Percentiles rank a stretch among this genome's conserved stretches.
phyloP scores from a whole-genome alignment of 2,888 invertebrate species.

The Hemicrepidius hirtus region DNA sequence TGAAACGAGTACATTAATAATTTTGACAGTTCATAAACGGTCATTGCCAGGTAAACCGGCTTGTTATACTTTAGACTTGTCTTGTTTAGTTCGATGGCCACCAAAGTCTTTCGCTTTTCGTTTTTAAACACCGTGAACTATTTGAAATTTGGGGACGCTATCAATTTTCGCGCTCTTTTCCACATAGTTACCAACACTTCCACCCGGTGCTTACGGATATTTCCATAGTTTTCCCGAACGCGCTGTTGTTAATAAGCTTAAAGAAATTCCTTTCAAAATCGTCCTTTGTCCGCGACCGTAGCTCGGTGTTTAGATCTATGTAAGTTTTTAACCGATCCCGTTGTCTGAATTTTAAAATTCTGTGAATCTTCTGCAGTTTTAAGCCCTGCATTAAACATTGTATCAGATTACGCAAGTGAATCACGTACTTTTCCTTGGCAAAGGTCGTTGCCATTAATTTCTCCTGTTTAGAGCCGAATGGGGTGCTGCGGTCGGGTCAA shows the following conservation, averaged over 20 bases:
- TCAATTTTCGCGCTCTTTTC: no score
- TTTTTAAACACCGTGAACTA: no score
- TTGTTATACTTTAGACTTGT: conserved; percentile 52
- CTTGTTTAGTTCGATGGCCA: conserved; percentile 47
- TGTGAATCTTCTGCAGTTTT: conserved; percentile 60
- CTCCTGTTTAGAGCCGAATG: conserved; percentile 46
- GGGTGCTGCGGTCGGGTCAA: conserved; percentile 55
- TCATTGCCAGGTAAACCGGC: conserved; percentile 56
- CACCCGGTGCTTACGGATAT: conserved; percentile 66
- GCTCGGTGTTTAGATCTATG: conserved; percentile 57
- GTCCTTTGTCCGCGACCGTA: no score
- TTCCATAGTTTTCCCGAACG: no score
- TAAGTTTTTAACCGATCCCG: conserved; percentile 31
- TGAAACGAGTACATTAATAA: conserved; percentile 54
- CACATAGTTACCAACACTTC: conserved; percentile 62
- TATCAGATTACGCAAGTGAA: no score
- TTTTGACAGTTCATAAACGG: conserved; percentile 56
- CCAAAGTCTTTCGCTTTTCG: no score
- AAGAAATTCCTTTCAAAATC: no score
- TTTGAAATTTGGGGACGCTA: no score
- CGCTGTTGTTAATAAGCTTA: no score
- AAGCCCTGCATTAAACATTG: no score
- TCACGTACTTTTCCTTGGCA: no score
- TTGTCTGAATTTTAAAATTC: no score
- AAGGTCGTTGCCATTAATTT: conserved; percentile 60